These are phyloP conservation scores for Octodon degus DNA, from an alignment of 2,113 vertebrate genomes.

Conservation along the genomic window DNA sequence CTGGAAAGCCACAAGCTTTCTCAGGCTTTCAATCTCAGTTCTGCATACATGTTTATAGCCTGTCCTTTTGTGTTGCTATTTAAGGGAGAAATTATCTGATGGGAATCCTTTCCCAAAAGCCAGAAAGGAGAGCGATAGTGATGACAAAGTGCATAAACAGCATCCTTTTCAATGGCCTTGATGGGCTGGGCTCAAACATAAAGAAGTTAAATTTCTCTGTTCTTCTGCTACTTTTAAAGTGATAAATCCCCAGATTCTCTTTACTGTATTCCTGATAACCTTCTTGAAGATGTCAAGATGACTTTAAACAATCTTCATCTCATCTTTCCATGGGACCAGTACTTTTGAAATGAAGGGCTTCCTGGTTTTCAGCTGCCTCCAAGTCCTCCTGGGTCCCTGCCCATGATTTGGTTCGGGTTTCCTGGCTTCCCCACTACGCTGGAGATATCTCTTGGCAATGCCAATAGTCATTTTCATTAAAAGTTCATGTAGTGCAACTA, in stretches of 20 bases:
- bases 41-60: neutral
- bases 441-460: neutral
- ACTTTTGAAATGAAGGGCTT: neutral
- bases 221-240: neutral
- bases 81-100: neutral
- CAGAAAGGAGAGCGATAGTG: neutral
- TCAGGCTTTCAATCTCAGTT: neutral
- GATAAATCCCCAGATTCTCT: neutral
- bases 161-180: neutral
- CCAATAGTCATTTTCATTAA: neutral
- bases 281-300: neutral
- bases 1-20: neutral
- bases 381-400: neutral
- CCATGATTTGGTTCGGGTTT: neutral
- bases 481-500: neutral
- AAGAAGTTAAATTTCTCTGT: neutral
- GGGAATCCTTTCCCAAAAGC: neutral
- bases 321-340: neutral
- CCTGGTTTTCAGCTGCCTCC: neutral
- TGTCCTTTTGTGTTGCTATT: neutral
- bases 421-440: neutral
- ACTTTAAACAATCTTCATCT: neutral
- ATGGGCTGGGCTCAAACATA: neutral
- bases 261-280: neutral
- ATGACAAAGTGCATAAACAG: neutral